Evolutionary conservation across 2,888 invertebrate species (phyloP).

Genomic region (Craniophora ligustri): DNA sequence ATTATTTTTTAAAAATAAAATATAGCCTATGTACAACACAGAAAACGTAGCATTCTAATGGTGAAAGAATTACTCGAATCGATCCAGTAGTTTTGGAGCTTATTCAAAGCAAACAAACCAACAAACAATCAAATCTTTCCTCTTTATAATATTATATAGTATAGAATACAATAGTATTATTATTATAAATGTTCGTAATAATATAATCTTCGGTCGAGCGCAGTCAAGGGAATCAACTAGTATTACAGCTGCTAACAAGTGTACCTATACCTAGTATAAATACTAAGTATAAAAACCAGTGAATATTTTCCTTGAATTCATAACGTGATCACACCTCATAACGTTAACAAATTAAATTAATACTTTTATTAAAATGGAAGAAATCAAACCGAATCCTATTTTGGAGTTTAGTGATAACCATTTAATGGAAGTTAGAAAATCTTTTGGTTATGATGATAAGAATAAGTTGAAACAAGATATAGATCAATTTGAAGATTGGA

Average conservation of each 20-base stretch:
- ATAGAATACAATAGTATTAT: no score
- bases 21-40: no score
- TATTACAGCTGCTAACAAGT: neutral
- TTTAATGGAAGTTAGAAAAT: slow-evolving; percentile 44
- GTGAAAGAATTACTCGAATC: no score
- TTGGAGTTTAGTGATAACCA: slow-evolving; percentile 45
- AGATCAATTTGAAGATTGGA: slow-evolving; percentile 54
- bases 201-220: neutral
- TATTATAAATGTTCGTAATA: neutral
- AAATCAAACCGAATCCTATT: slow-evolving; percentile 21
- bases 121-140: no score
- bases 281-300: neutral
- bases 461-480: slow-evolving; percentile 53
- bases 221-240: neutral
- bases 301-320: neutral
- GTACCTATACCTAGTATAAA: neutral
- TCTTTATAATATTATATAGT: no score
- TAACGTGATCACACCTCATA: neutral
- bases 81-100: no score
- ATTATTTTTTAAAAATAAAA: no score
- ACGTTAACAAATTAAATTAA: neutral
- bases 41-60: no score
- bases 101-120: no score
- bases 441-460: slow-evolving; percentile 46
- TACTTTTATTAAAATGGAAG: slow-evolving; percentile 28